Conservation (phyloP, 2,797 vertebrate species). For the Anabas testudineus region DNA sequence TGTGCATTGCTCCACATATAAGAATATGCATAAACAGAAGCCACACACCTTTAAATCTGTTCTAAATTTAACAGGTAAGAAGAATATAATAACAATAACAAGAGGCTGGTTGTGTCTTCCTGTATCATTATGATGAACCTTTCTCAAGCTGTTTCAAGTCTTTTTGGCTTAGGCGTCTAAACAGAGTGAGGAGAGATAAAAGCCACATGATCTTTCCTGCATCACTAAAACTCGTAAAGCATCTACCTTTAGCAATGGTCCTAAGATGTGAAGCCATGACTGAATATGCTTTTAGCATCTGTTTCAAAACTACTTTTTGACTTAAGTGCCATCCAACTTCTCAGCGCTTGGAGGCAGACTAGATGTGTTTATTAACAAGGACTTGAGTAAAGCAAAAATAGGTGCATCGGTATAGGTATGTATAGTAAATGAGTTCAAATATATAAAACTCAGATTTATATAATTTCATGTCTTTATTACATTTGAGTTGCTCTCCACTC, state of each 20-base stretch:
- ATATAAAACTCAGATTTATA: no score
- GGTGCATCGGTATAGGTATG: no score
- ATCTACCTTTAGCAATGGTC: constrained; percentile 34
- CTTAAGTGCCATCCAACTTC: neutral
- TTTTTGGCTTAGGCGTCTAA: constrained; percentile 16
- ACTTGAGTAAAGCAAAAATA: no score
- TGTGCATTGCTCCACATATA: neutral
- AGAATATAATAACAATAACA: neutral
- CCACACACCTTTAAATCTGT: no score
- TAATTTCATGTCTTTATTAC: no score
- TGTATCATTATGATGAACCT: constrained; percentile 4
- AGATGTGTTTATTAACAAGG: no score
- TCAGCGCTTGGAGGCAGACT: neutral
- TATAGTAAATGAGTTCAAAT: no score
- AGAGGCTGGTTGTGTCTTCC: neutral
- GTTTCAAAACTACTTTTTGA: neutral
- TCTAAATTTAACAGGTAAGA: neutral
- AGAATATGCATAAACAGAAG: neutral
- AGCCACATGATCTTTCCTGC: constrained; percentile 17
- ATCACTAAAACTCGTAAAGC: constrained; percentile 21
- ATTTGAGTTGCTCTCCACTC: constrained; percentile 1
- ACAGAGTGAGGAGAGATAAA: constrained; percentile 31
- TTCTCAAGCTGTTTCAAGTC: constrained; percentile 34
- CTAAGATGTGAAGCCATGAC: neutral
- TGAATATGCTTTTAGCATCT: constrained; percentile 7